These are phyloP conservation scores for Cataglyphis livida DNA, from an alignment of 2,888 invertebrate species.

Conservation along the genomic window DNA sequence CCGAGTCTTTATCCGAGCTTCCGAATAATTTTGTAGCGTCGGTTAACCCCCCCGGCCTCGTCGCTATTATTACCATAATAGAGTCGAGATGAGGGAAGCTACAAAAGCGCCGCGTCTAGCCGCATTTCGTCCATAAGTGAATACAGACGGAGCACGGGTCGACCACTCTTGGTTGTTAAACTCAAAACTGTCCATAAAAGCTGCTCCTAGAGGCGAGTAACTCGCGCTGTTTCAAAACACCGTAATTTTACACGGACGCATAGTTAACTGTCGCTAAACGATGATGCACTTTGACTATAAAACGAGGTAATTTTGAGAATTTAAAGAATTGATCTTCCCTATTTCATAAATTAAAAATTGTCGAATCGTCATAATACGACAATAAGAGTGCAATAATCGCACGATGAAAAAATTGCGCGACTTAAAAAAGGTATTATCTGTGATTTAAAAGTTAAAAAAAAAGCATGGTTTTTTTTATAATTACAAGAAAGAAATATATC, in stretches of 20 bases:
- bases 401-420: slow-evolving; percentile 1
- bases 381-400: slow-evolving; percentile 12
- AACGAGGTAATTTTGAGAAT: neutral
- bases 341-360: neutral
- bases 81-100: slow-evolving; percentile 22
- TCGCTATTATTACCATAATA: slow-evolving; percentile 50
- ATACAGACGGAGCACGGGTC: slow-evolving; percentile 22
- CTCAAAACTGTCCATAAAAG: slow-evolving; percentile 55
- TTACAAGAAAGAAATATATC: slow-evolving; percentile 3
- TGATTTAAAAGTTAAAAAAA: neutral
- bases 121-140: slow-evolving; percentile 29
- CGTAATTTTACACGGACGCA: slow-evolving; percentile 10
- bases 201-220: neutral
- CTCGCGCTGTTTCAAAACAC: neutral
- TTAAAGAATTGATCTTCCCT: neutral
- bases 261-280: neutral
- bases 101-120: slow-evolving; percentile 35
- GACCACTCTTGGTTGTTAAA: slow-evolving; percentile 37
- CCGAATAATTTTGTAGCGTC: slow-evolving; percentile 38
- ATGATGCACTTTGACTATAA: neutral
- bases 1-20: slow-evolving; percentile 21
- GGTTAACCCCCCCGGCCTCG: slow-evolving; percentile 28
- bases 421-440: neutral
- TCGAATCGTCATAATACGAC: neutral
- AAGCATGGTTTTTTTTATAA: slow-evolving; percentile 29